phyloP scores from a whole-genome alignment of 2,113 vertebrate genomes.

The Gavia stellata region DNA sequence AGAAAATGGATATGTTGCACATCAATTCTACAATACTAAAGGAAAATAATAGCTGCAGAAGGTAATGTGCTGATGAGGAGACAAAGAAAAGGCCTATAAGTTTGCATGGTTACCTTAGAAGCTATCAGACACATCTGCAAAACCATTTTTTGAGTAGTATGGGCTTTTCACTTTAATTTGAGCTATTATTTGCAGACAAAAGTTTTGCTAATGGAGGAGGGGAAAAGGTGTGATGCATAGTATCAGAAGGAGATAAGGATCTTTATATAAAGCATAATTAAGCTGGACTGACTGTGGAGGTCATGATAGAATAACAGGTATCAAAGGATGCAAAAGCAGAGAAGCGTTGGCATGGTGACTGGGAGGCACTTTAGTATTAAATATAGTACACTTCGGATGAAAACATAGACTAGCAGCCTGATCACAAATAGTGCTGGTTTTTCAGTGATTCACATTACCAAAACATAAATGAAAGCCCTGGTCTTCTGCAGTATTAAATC shows the following conservation, averaged over 20 bases:
- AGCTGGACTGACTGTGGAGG: neutral
- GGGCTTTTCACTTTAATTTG: neutral
- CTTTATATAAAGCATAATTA: constrained; percentile 22
- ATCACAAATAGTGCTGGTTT: neutral
- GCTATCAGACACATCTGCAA: neutral
- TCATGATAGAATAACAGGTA: constrained; percentile 28
- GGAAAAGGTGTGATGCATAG: neutral
- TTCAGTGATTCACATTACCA: neutral
- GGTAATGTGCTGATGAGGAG: neutral
- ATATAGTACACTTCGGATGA: neutral
- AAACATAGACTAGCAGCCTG: neutral
- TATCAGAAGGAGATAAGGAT: neutral
- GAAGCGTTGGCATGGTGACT: constrained; percentile 46
- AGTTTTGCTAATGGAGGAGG: neutral
- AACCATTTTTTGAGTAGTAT: neutral
- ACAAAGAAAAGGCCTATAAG: neutral
- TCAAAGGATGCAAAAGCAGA: constrained; percentile 35
- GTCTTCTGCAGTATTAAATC: neutral
- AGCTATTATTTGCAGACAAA: neutral
- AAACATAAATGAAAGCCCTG: neutral
- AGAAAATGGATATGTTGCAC: neutral
- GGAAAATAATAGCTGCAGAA: neutral
- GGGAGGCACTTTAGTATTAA: constrained; percentile 21
- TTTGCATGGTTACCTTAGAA: neutral
- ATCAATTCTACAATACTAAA: neutral